Evolutionary conservation across 92 coral and sea anemone species (phyloP).

Genomic region (Actinostola sp.): DNA sequence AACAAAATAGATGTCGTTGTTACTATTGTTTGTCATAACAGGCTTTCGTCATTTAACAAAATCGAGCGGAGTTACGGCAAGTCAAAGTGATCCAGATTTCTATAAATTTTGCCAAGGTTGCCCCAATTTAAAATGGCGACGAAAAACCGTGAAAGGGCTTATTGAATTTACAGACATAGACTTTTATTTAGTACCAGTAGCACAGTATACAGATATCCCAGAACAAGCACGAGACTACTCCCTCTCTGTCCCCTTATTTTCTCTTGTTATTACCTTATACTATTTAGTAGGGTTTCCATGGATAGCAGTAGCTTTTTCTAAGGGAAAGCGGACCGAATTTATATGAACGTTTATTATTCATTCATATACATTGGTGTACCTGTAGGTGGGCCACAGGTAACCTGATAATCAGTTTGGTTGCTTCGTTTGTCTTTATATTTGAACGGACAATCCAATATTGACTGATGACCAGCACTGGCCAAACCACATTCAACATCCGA

Average conservation of each 20-base stretch:
- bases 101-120: too few species aligned
- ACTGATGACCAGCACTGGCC: neutral
- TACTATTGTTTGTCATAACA: neutral
- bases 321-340: neutral
- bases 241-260: too few species aligned
- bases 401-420: neutral
- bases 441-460: constrained; percentile 29
- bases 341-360: neutral
- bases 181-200: too few species aligned
- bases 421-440: constrained; percentile 2
- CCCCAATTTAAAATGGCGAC: too few species aligned
- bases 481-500: neutral
- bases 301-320: neutral
- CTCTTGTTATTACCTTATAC: too few species aligned
- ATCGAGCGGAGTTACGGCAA: neutral
- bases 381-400: constrained; percentile 41
- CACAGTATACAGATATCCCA: too few species aligned
- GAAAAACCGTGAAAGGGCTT: too few species aligned
- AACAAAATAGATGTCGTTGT: neutral
- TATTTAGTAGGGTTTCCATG: too few species aligned
- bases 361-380: constrained; percentile 6
- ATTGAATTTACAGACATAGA: too few species aligned
- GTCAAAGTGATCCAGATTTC: neutral
- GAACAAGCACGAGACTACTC: too few species aligned
- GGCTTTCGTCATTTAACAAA: too few species aligned